Evolutionary conservation across 2,888 invertebrate species (phyloP), one percentile per base, ranked within the genome.

Genomic region (Rhingia campestris): DNA sequence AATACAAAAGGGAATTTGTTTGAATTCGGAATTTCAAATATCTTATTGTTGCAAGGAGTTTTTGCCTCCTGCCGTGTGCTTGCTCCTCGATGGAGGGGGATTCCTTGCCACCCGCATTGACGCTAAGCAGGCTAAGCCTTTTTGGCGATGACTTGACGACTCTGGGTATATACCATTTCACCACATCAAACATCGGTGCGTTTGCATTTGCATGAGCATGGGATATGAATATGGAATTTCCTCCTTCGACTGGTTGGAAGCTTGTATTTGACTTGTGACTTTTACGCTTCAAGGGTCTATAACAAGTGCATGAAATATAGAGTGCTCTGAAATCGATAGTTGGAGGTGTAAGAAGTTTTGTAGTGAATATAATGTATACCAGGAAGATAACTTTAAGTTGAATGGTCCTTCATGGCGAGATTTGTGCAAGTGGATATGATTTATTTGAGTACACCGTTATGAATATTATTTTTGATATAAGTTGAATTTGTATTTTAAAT

Each of bases 1-100:
- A 80, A 63, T 59, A 70, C 77, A 54, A 69, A 66, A 75, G 80
- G 59, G 64, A 75, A 79, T 74, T 79, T 69, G 45, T 69, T 80
- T 66, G 84, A 75, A 74, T 82, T 56, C 58, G 30, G 79, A 80
- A 80, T 84, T 75, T 59, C 73, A 75, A 80, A 74, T 84, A 84
- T 84, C 66, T 53, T 74, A 70, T 74, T 75, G 79, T 79, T 64
- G 72, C 61, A 63, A 37, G 37, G 54, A 76, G 76, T 63, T 59
- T 59, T 9, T 12, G 37, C 10, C 49, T 49, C 33, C 33, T 45
- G 33, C 49, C 41, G 56, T 39, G 9, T 12, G 53, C 54, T 32
- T 3, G 37, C 41, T 35, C n/a, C 3, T 33, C 10, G 12, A 22
- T 22, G 22, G 22, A 22, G 22, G 22, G 1, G 22, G 22, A 22